Evolutionary conservation across 2,797 vertebrate genomes (phyloP).

Genomic region (Muscicapa striata): DNA sequence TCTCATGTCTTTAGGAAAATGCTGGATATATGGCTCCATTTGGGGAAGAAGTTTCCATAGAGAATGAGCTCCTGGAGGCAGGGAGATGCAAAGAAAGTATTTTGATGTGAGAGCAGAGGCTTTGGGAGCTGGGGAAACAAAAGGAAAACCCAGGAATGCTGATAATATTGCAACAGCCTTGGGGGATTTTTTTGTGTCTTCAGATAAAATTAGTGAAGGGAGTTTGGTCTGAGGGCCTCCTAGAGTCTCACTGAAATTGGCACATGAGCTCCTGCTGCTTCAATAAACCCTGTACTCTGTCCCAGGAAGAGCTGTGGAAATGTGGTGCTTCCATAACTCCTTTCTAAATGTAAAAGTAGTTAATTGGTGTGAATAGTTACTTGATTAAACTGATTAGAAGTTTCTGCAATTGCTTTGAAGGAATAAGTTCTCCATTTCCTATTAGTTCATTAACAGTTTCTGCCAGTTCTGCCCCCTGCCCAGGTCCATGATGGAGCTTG

Average conservation of each 20-base stretch:
- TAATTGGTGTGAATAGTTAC: background rate
- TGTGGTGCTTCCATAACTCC: background rate
- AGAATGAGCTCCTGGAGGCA: background rate
- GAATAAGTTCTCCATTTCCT: background rate
- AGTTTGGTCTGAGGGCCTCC: background rate
- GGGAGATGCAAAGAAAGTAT: background rate
- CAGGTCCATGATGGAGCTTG: background rate
- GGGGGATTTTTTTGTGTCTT: constrained; percentile 15
- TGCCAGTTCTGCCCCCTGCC: background rate
- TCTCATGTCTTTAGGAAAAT: background rate
- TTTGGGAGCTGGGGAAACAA: background rate
- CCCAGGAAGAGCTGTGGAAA: background rate
- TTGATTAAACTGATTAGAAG: background rate
- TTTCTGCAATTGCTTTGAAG: background rate
- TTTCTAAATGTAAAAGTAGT: too few relatives aligned
- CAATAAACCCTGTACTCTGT: background rate
- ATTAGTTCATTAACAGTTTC: background rate
- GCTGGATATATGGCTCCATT: background rate
- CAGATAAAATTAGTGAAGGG: background rate
- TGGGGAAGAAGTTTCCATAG: background rate
- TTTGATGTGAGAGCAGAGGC: background rate
- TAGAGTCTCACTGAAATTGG: background rate
- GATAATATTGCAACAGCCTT: background rate
- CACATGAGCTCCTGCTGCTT: background rate
- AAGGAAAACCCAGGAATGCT: constrained; percentile 14